A percentile compares a stretch with the other conserved stretches of the same genome.
Evolutionary conservation across 2,113 vertebrate species (phyloP).

Genomic region (Dasyurus viverrinus): DNA sequence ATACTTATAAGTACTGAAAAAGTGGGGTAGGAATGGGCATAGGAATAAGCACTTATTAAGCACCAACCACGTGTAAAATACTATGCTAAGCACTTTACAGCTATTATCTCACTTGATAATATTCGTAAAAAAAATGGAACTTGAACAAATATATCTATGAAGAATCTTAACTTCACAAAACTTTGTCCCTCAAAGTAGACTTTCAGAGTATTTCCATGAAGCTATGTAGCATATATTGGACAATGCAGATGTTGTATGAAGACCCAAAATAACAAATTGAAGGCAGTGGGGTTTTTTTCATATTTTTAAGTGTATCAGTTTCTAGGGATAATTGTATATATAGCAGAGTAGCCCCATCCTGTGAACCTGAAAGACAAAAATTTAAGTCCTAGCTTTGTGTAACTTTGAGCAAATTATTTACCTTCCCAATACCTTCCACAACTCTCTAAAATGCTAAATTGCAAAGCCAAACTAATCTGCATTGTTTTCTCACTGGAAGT

Average conservation of each 20-base stretch:
- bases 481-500: neutral
- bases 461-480: neutral
- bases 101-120: neutral
- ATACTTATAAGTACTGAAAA: neutral
- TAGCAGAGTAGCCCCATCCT: neutral
- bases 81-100: neutral
- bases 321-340: neutral
- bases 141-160: neutral
- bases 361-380: neutral
- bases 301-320: neutral
- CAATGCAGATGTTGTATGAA: neutral
- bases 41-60: neutral
- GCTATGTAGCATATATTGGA: neutral
- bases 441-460: neutral
- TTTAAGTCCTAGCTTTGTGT: neutral
- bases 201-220: neutral
- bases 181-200: neutral
- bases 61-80: neutral
- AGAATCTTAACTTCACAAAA: neutral
- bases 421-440: neutral
- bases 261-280: neutral
- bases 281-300: neutral
- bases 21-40: neutral
- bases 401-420: neutral
- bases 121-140: neutral